Evolutionary conservation across 2,888 invertebrate species (phyloP).

Genomic region (Serrognathus titanus): DNA sequence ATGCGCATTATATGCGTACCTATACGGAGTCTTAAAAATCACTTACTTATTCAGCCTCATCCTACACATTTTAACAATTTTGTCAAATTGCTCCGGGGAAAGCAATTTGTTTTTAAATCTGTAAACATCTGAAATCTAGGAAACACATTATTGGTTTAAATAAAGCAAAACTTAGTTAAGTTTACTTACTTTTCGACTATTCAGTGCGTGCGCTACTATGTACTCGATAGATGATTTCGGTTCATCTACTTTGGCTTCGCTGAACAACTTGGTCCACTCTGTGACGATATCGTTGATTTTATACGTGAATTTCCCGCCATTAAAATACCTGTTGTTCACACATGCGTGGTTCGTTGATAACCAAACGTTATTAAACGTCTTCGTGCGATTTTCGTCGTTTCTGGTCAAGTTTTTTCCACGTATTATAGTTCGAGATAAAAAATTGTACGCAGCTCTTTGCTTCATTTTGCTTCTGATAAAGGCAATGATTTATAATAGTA

Average conservation of each 20-base stretch:
- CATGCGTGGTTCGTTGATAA: no score
- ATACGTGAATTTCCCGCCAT: slow-evolving; percentile 18
- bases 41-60: slow-evolving; percentile 41
- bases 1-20: no score
- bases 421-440: no score
- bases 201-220: slow-evolving; percentile 56
- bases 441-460: no score
- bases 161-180: not conserved
- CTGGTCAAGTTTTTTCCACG: no score
- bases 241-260: slow-evolving; percentile 51
- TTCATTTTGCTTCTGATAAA: no score
- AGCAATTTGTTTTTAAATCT: slow-evolving; percentile 25
- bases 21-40: no score
- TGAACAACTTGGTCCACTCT: slow-evolving; percentile 51
- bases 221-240: slow-evolving; percentile 55
- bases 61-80: slow-evolving; percentile 47
- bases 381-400: no score
- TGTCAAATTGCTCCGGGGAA: slow-evolving; percentile 37
- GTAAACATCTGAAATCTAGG: slow-evolving; percentile 39
- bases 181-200: slow-evolving; percentile 52
- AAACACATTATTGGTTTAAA: slow-evolving; percentile 2
- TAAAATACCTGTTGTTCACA: not conserved
- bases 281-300: slow-evolving; percentile 27
- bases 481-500: no score
- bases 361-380: no score